Conservation (phyloP, 2,113 vertebrate genomes). For the Cryptomyrus ogoouensis region DNA sequence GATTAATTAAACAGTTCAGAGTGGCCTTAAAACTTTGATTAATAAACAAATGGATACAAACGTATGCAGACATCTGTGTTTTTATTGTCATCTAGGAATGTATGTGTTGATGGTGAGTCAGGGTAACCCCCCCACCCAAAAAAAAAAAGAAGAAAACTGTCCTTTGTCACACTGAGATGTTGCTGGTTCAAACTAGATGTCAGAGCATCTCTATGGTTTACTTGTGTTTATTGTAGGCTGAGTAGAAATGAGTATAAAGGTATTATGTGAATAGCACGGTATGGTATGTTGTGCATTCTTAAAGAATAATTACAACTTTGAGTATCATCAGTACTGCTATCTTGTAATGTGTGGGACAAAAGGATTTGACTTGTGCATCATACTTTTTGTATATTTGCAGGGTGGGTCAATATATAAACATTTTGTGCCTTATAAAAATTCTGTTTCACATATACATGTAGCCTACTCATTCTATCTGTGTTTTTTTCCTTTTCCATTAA, state of each 20-base stretch:
- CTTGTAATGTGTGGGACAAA: no score
- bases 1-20: slow-evolving; percentile 45
- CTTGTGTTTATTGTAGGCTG: neutral
- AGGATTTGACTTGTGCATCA: no score
- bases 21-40: slow-evolving; percentile 62
- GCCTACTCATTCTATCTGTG: neutral
- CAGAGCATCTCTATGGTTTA: neutral
- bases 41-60: slow-evolving; percentile 49
- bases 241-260: no score
- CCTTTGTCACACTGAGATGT: neutral
- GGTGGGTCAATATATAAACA: neutral
- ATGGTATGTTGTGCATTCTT: no score
- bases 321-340: neutral
- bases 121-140: neutral
- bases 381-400: neutral
- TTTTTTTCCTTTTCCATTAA: neutral
- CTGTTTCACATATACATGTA: neutral
- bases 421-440: neutral
- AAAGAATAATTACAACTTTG: neutral
- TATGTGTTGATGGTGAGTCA: neutral
- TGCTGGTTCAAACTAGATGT: neutral
- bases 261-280: no score
- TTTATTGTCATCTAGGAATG: neutral
- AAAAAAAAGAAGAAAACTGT: neutral
- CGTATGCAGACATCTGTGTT: neutral